Evolutionary conservation across 2,113 vertebrate genomes (phyloP), one percentile per base, ranked within the genome.

Genomic region (Cairina moschata): DNA sequence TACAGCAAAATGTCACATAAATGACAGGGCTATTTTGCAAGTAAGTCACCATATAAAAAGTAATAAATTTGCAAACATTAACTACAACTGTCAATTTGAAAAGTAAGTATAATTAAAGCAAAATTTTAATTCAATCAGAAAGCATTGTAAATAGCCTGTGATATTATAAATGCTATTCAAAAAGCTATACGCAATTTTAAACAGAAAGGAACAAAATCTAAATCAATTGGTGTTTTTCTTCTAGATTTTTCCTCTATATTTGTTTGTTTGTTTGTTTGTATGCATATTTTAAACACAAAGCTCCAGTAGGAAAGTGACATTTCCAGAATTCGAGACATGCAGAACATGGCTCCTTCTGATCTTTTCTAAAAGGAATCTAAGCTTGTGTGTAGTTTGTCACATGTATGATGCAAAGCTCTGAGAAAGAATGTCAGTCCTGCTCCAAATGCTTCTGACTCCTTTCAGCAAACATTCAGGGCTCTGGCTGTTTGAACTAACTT

Each of bases 31-130:
- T 83, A 58, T 83, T 93, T 91, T 90, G n/a, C 60, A 78, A 72
- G 32, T 31, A 72, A 85, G 15, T 54, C 23, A 80, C 23, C 0
- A 0, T 50, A 54, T 36, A 91, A 83, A 80, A 28, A 83, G 14
- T 13, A 42, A 72, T 62, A 59, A 50, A 92, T 95, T 92, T 78
- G 22, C 21, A 92, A 92, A 92, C 90, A 52, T 84, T 60, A 92
- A 4, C 5, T 9, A 3, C 17, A 46, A 38, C 34, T 86, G 31
- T 63, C 38, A 86, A 75, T 95, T 88, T 92, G 31, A 52, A 81
- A 83, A 88, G 68, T 38, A 86, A 8, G 0, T 50, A 34, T 13
- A 84, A 83, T 89, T 79, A 69, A 95, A 91, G 38, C 11, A 84
- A 78, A 75, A 38, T 34, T 88, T 80, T 72, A 36, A 6, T 82